Base-by-base conservation (phyloP, 2,113 vertebrate species). In the Chaetura pelagica region DNA sequence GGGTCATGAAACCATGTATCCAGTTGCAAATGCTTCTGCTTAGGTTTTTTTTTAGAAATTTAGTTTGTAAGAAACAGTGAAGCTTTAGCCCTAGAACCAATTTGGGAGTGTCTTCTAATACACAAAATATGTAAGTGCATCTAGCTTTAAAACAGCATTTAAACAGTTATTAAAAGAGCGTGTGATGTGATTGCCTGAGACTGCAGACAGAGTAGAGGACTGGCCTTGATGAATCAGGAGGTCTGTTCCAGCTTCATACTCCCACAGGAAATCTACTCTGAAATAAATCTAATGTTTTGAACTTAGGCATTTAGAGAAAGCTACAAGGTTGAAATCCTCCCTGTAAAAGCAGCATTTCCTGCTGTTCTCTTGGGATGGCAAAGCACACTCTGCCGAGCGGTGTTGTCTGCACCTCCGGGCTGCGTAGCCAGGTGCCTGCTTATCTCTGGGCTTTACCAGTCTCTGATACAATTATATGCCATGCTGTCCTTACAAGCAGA, bases 191-290 rank as follows among this genome's bases (percentile, higher is more conserved):
- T 26, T 61, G 71, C 30, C 62, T 82, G 48, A 67, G 46, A 66
- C 35, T 61, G 54, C 49, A 83, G 87, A 67, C 48, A 79, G 66
- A 84, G 77, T 29, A 93, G 32, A 84, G 22, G 42, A 89, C 52
- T 77, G n/a, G 55, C 19, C 61, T 84, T 4, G 4, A 8, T 51
- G 84, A 67, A 91, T 77, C 32, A 81, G 49, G 20, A 87, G 12
- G 22, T 69, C 19, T 89, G 57, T 85, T 82, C 44, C 4, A 21
- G 42, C 14, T 84, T 78, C 5, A 1, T 32, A 59, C 55, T 89
- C 57, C 57, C 48, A 52, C 2, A 4, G 64, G 64, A 89, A 75
- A 72, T 52, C 38, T 78, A 40, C 52, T 34, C 48, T 58, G 57
- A 64, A 92, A 71, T 81, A 81, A 84, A 77, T 30, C 42, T 42